Evolutionary conservation across 2,113 vertebrate species (phyloP), one percentile per base, ranked within the genome.

Genomic region (Prunella himalayana): DNA sequence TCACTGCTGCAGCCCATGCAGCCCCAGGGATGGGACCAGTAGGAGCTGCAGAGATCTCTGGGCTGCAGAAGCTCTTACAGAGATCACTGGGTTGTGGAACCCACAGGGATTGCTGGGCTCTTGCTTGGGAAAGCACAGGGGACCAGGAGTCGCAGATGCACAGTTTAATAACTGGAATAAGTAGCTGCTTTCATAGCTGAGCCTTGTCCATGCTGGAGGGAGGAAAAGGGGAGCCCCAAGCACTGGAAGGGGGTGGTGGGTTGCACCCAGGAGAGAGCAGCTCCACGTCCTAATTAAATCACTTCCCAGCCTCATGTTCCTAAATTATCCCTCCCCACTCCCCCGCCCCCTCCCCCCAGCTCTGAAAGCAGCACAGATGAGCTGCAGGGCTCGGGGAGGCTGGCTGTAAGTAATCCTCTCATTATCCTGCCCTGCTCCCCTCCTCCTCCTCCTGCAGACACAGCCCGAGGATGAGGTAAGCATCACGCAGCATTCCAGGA

Each of bases 381-480:
- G 66, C 92, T n/a, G 90, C 84, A 85, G 79, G 63, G 79, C 80
- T 82, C 3, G 0, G 23, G 44, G 28, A 77, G 49, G 45, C 75
- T 76, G 64, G 30, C 92, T 85, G 75, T 72, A 86, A 94, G 68
- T 94, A 95, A 97, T 94, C 94, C 85, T 61, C 59, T 86, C 79
- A 4, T 94, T 37, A 80, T 69, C 61, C 75, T 37, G 35, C 49
- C 3, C 39, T 24, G 57, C 69, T 51, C 70, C 82, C 80, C 84
- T 69, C 91, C 83, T 81, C 90, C 82, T 82, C 81, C 93, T 84
- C 41, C 92, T 11, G 75, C 66, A 24, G n/a, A 22, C 9, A 13
- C 41, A 51, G 66, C 66, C 57, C 2, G 11, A 44, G 85, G 85
- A 61, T 91, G 90, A 95, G 87, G 77, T 75, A 78, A 92, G 80